Base-by-base conservation (phyloP, 2,888 invertebrate species). In the Chrysolina americana region DNA sequence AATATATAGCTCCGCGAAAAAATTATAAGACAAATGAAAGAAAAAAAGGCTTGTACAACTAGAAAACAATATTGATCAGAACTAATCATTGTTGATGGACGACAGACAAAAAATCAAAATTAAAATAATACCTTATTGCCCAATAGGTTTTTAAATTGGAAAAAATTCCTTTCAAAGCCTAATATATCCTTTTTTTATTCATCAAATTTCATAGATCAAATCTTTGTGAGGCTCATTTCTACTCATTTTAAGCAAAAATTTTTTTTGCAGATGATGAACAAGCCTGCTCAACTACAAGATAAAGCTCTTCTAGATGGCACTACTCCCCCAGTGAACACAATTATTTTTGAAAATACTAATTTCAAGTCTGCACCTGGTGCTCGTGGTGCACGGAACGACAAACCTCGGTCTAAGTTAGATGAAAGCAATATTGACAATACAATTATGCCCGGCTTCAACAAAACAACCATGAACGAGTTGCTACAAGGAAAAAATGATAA, bases 301-400 rank as follows among this genome's bases (percentile, higher is more conserved):
- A 88, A 88, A 78, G 90, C 91, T 41, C 91, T 93, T 0, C 87
- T 94, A 41, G 94, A 96, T 84, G 93, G 94, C 36, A 91, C 93
- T 4, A 94, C 94, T 6, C 93, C 95, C 0, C 95, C 95, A 1
- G 95, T 96, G 21, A 94, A 95, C 85, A 96, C 96, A 0, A 94
- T 97, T 69, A 96, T 97, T 79, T 96, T 97, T 85, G 96, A 97
- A 85, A 97, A 97, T 86, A 96, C 96, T 1, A 96, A 96, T 87
- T 96, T 94, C 86, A 96, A 96, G 86, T 92, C 93, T 78, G 93
- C 92, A 72, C 92, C 93, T 19, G 93, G 92, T 71, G 90, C 91
- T 74, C 86, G 88, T 2, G 84, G 85, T 0, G 78, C 87, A 2
- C 89, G 89, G 75, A 91, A 90, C 41, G 90, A 92, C 75, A 94